Evolutionary conservation across 2,888 invertebrate species (phyloP).

Genomic region (Cyaniris semiargus): DNA sequence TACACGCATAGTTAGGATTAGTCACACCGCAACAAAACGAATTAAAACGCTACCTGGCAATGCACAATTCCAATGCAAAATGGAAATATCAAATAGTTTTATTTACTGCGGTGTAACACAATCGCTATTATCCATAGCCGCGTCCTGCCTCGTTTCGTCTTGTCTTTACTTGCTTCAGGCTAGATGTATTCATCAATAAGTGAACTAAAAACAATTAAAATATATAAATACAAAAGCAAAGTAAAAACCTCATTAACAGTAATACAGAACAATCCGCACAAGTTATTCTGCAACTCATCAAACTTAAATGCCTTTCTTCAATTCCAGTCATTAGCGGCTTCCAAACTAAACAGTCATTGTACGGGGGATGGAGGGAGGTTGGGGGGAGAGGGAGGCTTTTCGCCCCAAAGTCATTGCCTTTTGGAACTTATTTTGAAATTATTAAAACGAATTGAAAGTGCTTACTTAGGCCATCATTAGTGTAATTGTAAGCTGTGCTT

Average conservation of each 20-base stretch:
- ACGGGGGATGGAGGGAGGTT: neutral
- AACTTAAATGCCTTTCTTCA: slow-evolving; percentile 34
- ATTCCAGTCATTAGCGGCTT: slow-evolving; percentile 36
- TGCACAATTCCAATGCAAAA: too few relatives aligned
- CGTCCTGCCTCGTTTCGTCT: too few relatives aligned
- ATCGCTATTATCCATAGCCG: too few relatives aligned
- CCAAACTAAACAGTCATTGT: slow-evolving; percentile 32
- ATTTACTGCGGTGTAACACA: too few relatives aligned
- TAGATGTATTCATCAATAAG: neutral
- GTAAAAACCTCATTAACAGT: slow-evolving; percentile 29
- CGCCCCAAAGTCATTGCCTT: neutral
- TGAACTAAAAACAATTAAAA: neutral
- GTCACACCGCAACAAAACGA: too few relatives aligned
- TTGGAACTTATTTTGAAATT: slow-evolving; percentile 5
- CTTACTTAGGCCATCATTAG: neutral
- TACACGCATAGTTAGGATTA: too few relatives aligned
- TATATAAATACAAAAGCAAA: neutral
- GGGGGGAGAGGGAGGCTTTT: neutral
- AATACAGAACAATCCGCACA: slow-evolving; percentile 28
- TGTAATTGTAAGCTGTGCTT: neutral
- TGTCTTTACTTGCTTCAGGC: neutral
- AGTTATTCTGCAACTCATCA: slow-evolving; percentile 36
- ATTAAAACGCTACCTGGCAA: too few relatives aligned
- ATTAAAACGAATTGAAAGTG: slow-evolving; percentile 5
- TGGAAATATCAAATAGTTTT: too few relatives aligned